Evolutionary conservation across 2,113 vertebrate species (phyloP).

Genomic region (Leiothrix lutea): DNA sequence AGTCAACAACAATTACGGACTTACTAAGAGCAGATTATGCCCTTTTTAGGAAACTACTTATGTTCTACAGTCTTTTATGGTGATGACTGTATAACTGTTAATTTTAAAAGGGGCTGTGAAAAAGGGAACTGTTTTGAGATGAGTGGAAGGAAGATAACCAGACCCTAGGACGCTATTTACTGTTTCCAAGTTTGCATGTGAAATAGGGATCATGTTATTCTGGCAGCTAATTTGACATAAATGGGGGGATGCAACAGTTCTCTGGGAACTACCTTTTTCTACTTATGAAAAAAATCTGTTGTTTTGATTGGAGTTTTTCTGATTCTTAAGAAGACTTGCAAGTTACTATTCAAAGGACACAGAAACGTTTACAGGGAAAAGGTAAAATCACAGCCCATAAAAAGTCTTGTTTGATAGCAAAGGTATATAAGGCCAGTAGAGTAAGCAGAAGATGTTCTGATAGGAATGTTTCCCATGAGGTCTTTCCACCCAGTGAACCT

Average conservation of each 20-base stretch:
- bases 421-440: neutral
- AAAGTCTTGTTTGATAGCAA: neutral
- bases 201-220: neutral
- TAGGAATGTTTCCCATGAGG: neutral
- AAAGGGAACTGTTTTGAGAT: neutral
- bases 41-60: constrained; percentile 27
- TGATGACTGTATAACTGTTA: neutral
- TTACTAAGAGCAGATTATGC: neutral
- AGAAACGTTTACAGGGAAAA: neutral
- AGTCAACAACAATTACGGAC: neutral
- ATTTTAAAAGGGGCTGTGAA: neutral
- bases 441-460: neutral
- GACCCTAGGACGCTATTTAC: neutral
- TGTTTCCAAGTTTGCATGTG: neutral
- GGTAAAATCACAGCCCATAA: neutral
- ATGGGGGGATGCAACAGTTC: neutral
- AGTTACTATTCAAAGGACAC: neutral
- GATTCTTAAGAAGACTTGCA: neutral
- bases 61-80: neutral
- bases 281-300: neutral
- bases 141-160: neutral
- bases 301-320: neutral
- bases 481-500: neutral
- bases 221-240: neutral
- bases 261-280: neutral